phyloP scores from a whole-genome alignment of 1,140 invertebrate species.

The Philotrypesis tridentata region DNA sequence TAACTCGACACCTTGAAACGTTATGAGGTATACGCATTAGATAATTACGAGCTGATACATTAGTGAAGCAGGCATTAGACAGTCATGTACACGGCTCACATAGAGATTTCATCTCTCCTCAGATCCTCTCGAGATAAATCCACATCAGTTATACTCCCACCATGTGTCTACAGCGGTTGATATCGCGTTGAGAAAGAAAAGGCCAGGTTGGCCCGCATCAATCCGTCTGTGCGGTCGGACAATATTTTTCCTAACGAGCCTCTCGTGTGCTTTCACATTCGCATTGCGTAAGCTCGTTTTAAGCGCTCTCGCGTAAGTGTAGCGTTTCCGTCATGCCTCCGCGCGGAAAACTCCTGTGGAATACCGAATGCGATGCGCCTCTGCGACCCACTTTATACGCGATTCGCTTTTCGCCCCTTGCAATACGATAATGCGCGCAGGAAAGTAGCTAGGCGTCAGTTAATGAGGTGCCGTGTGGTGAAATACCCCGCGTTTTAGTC shows the following conservation, averaged over 20 bases:
- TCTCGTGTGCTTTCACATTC: slow-evolving; percentile 64
- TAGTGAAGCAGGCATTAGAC: too few relatives aligned
- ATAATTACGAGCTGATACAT: too few relatives aligned
- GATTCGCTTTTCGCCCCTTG: not conserved
- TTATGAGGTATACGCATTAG: too few relatives aligned
- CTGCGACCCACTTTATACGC: not conserved
- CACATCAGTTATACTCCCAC: too few relatives aligned
- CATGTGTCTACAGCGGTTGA: too few relatives aligned
- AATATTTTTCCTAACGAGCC: slow-evolving; percentile 59
- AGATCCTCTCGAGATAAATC: too few relatives aligned
- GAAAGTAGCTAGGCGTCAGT: not conserved
- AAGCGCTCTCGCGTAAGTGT: slow-evolving; percentile 59
- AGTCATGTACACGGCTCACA: too few relatives aligned
- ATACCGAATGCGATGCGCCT: slow-evolving; percentile 57
- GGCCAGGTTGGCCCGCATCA: too few relatives aligned
- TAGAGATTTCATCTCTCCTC: too few relatives aligned
- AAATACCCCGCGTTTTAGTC: not conserved
- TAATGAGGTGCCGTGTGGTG: not conserved
- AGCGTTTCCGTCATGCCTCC: slow-evolving; percentile 66
- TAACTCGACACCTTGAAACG: too few relatives aligned
- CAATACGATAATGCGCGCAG: too few relatives aligned
- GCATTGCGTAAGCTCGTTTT: slow-evolving; percentile 61
- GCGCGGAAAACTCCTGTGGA: slow-evolving; percentile 53
- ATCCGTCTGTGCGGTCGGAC: slow-evolving; percentile 13
- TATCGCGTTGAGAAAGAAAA: too few relatives aligned